These are phyloP conservation scores for Okapia johnstoni DNA, from an alignment of 2,113 vertebrate species.

Conservation along the genomic window DNA sequence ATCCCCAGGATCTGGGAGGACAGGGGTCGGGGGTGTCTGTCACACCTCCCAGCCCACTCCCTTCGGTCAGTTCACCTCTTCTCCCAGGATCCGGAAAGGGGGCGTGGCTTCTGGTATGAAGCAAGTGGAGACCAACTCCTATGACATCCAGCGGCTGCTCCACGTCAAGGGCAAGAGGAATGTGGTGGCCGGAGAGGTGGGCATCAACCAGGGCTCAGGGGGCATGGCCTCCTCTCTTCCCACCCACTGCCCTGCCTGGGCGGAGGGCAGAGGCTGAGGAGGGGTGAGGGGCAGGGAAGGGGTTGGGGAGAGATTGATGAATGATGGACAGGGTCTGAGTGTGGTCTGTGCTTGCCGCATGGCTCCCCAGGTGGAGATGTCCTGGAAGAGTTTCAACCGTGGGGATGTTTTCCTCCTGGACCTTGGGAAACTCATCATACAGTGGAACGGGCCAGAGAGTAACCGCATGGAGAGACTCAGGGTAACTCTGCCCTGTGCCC, in stretches of 20 bases:
- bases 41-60: not conserved
- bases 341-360: not conserved
- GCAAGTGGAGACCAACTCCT: conserved; percentile 86
- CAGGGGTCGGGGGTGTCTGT: not conserved
- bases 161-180: conserved; percentile 91
- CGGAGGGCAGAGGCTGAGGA: not conserved
- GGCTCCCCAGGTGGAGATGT: conserved; percentile 86
- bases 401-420: conserved; percentile 91
- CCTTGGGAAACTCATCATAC: conserved; percentile 89
- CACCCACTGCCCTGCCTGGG: not conserved
- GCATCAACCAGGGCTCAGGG: not conserved
- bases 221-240: not conserved
- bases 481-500: conserved; percentile 65
- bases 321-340: not conserved
- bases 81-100: conserved; percentile 85
- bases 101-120: conserved; percentile 88
- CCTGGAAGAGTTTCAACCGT: conserved; percentile 89
- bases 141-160: conserved; percentile 83
- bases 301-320: not conserved
- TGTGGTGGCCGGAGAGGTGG: conserved; percentile 86
- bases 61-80: not conserved
- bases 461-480: conserved; percentile 87
- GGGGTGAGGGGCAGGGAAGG: not conserved
- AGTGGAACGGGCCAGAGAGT: conserved; percentile 90
- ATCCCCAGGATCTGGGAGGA: not conserved